These are phyloP conservation scores for Kradibia gibbosae DNA, from an alignment of 1,140 invertebrate species.

Conservation along the genomic window DNA sequence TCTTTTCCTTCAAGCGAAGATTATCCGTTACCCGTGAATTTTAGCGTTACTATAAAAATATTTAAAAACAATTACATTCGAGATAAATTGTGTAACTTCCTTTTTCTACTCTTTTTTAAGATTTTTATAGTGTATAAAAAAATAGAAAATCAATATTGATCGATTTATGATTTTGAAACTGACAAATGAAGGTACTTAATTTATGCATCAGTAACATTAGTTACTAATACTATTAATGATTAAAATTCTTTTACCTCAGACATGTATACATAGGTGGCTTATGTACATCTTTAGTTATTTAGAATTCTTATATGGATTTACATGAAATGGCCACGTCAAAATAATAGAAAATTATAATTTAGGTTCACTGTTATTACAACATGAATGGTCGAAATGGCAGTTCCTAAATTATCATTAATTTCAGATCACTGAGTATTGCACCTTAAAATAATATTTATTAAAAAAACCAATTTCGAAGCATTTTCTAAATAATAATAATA, in stretches of 20 bases:
- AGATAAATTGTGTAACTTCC: no score
- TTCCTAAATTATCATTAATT: conserved; percentile 2
- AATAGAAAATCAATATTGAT: no score
- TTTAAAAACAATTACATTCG: no score
- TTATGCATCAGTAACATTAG: not conserved
- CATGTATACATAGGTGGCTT: conserved; percentile 52
- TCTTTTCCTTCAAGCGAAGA: no score
- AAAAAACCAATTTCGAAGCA: conserved; percentile 2
- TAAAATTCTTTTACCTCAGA: conserved; percentile 5
- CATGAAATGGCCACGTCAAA: conserved; percentile 53
- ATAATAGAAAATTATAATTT: conserved; percentile 4
- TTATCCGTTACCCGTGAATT: no score
- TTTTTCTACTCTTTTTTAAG: no score
- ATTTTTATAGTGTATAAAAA: no score
- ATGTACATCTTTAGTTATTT: conserved; percentile 52
- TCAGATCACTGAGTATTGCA: conserved; percentile 44
- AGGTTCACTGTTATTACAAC: not conserved
- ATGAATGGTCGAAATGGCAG: conserved; percentile 45
- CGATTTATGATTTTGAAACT: no score
- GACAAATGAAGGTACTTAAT: not conserved
- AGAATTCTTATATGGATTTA: conserved; percentile 61
- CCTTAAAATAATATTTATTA: conserved; percentile 11
- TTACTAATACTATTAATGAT: not conserved
- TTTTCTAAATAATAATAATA: not conserved
- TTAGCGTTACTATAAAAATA: no score